These are phyloP conservation scores for Penaeus vannamei DNA, from an alignment of 1,140 invertebrate species.

Conservation along the genomic window DNA sequence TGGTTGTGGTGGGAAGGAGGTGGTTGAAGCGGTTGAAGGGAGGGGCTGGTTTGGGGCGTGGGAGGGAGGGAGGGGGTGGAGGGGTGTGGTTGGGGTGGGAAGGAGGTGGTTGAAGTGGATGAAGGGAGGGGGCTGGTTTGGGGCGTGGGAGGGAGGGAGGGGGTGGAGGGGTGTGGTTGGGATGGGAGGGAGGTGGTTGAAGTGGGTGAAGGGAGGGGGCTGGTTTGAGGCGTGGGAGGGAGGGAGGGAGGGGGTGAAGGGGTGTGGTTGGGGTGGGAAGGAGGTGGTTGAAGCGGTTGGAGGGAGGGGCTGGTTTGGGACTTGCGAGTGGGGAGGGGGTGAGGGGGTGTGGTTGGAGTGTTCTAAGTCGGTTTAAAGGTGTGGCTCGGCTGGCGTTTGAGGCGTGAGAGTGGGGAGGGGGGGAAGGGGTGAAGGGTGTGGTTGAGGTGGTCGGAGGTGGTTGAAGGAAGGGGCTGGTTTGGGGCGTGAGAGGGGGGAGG, in stretches of 20 bases:
- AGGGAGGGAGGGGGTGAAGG: neutral
- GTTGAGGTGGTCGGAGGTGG: neutral
- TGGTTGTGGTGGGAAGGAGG: neutral
- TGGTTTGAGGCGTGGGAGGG: too few species aligned
- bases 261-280: neutral
- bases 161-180: too few species aligned
- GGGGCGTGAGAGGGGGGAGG: neutral
- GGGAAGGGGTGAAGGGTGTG: neutral
- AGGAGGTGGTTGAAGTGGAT: neutral
- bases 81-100: too few species aligned
- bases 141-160: too few species aligned
- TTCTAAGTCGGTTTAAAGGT: too few species aligned
- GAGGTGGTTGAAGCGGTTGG: neutral
- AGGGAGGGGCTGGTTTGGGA: neutral
- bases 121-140: too few species aligned
- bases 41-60: too few species aligned
- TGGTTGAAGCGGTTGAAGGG: neutral
- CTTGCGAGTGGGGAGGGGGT: neutral
- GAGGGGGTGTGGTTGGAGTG: too few species aligned
- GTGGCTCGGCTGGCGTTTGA: too few species aligned
- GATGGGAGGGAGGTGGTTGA: too few species aligned
- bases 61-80: too few species aligned
- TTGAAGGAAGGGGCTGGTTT: neutral
- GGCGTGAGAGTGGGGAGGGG: neutral
- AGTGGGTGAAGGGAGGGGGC: neutral